phyloP scores from a whole-genome alignment of 2,888 invertebrate species.

The Phragmatobia fuliginosa region DNA sequence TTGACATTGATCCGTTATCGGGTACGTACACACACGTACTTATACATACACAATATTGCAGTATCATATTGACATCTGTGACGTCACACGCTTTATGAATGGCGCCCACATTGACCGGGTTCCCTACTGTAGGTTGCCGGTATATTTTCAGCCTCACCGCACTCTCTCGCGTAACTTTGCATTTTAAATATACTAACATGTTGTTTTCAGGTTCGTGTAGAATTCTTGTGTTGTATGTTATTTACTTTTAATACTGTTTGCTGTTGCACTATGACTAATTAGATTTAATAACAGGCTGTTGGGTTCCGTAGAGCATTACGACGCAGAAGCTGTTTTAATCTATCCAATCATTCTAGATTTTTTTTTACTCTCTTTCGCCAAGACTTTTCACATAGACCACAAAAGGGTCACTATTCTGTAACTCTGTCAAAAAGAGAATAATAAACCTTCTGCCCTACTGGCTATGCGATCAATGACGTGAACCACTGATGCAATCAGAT shows the following conservation, averaged over 20 bases:
- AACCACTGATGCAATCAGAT: background rate
- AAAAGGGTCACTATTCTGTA: too few species aligned
- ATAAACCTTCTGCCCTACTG: background rate
- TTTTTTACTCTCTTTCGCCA: too few species aligned
- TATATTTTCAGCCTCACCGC: slow-evolving; percentile 17
- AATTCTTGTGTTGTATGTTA: background rate
- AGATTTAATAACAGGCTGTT: background rate
- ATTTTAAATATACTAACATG: background rate
- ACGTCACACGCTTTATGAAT: slow-evolving; percentile 22
- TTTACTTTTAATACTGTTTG: background rate
- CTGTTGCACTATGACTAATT: background rate
- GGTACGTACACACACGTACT: background rate
- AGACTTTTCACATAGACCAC: too few species aligned
- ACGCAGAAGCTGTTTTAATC: too few species aligned
- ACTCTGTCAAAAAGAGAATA: too few species aligned
- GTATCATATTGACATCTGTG: slow-evolving; percentile 24
- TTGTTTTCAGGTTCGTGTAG: background rate
- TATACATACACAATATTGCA: slow-evolving; percentile 8
- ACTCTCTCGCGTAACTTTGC: slow-evolving; percentile 7
- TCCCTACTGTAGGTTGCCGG: slow-evolving; percentile 15
- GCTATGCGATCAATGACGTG: background rate
- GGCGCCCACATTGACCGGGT: slow-evolving; percentile 18
- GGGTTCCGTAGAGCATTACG: background rate
- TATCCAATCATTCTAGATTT: too few species aligned
- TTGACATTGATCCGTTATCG: slow-evolving; percentile 21